Base-by-base conservation (phyloP, 2,888 invertebrate genomes). In the Taenaris catops region DNA sequence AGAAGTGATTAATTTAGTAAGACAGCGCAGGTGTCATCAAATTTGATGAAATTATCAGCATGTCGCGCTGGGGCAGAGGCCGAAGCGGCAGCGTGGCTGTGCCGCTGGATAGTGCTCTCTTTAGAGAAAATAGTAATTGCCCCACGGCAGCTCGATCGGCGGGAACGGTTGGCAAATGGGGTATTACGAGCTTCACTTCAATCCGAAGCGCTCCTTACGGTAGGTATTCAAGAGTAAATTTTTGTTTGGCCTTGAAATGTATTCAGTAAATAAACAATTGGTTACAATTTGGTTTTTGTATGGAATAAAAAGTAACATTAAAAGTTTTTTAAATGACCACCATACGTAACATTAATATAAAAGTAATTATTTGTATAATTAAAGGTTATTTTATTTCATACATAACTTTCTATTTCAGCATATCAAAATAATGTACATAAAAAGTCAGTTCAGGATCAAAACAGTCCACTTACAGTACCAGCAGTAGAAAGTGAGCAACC, bases 101-200 rank as follows among this genome's bases (percentile, higher is more conserved):
- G 59, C 91, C 91, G 53, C 74, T 91, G 75, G 91, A 91, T 58
- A 89, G 89, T 61, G 89, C 89, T 49, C 79, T 91, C 40, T 89
- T 90, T 65, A 88, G 90, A 61, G 90, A 94, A 68, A 95, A 94
- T 70, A 94, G 93, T 67, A 96, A 95, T 71, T 93, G 94, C 58
- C 96, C 96, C 4, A 92, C 95, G 32, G 96, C 96, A 34, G 94
- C 96, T 31, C 92, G 95, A 50, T 96, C 96, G 14, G 94, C 96
- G 50, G 96, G 96, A 46, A 95, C 95, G 16, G 93, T 96, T 50
- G 96, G 96, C 53, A 95, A 96, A 88, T 97, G 96, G 96, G 96
- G 96, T 52, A 95, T 95, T 72, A 96, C 96, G 60, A 96, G 96
- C 47, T 96, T 96, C 75, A 96, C 96, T 10, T 96, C 96, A 2